A percentile compares a stretch with the other conserved stretches of the same genome.
phyloP scores from a whole-genome alignment of 2,888 invertebrate genomes.

The Dynastes maya region DNA sequence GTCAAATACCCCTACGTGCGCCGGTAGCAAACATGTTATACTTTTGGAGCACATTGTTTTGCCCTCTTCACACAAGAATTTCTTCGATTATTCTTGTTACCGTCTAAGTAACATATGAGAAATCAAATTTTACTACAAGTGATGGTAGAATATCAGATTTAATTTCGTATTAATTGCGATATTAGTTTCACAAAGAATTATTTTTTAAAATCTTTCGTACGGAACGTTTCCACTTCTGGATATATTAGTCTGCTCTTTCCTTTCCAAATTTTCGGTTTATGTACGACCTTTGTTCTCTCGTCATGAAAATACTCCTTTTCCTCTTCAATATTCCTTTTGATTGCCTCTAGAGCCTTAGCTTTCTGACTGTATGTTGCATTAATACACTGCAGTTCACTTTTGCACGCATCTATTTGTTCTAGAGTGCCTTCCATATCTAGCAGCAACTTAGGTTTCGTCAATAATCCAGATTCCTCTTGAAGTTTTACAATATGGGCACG shows the following conservation, averaged over 20 bases:
- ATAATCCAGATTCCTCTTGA: conserved; percentile 70
- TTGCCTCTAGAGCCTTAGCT: conserved; percentile 51
- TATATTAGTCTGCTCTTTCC: conserved; percentile 34
- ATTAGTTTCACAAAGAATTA: neutral
- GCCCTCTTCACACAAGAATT: too few species aligned
- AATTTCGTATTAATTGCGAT: neutral
- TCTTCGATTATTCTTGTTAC: too few species aligned
- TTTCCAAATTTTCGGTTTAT: conserved; percentile 39
- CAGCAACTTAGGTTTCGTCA: conserved; percentile 71
- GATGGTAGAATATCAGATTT: neutral
- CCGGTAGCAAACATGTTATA: too few species aligned
- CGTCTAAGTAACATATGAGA: too few species aligned
- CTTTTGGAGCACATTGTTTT: too few species aligned
- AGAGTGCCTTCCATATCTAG: conserved; percentile 70
- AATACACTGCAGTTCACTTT: conserved; percentile 54
- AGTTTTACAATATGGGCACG: conserved; percentile 68
- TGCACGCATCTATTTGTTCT: conserved; percentile 63
- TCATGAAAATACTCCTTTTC: conserved; percentile 55
- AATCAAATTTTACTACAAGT: too few species aligned
- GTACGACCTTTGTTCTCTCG: conserved; percentile 19
- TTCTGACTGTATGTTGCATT: conserved; percentile 56
- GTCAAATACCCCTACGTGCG: too few species aligned
- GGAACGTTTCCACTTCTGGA: conserved; percentile 41
- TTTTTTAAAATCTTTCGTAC: conserved; percentile 30
- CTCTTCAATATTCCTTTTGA: conserved; percentile 54